Base-by-base conservation (phyloP, 2,888 invertebrate genomes). In the Drosophila stalkeri region DNA sequence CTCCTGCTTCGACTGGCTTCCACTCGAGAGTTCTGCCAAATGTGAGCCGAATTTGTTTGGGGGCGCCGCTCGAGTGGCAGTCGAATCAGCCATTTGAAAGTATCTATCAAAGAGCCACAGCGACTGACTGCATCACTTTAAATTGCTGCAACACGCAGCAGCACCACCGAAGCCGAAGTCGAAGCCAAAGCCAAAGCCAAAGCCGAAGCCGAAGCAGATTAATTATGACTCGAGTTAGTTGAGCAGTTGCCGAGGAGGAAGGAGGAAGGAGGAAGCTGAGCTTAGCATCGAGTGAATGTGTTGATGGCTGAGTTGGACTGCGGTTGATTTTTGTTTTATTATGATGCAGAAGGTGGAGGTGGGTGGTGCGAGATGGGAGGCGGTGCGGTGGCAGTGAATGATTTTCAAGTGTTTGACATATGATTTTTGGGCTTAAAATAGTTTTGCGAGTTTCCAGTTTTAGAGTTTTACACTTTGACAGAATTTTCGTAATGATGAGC, bases 61-160 rank as follows among this genome's bases (percentile, higher is more conserved):
- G 67, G 71, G 61, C 66, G 78, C 66, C 57, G 66, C 70, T 78
- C 69, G 57, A 81, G 82, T 84, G 79, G 70, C 66, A 72, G 67
- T 81, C 82, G 64, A 65, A 59, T 64, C 64, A 73, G 67, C 67
- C 72, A 80, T 86, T 82, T 81, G 86, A 85, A 85, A 86, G 86
- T 86, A 82, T 76, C 77, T 80, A 80, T 79, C 78, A 60, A 71
- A 54, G 67, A 68, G 67, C 66, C 54, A 37, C 75, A 72, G 71
- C 71, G 79, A 69, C 72, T 84, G 77, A 69, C 72, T 84, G 77
- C 85, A 68, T 33, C 82, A 86, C 80, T 81, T 86, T 78, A 84
- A 89, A 85, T 85, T 84, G 86, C 89, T 69, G 86, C 86, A 86
- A 84, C 89, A 86, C 85, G 89, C 89, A 86, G 75, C 89, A 82